Percentiles rank a stretch among this genome's conserved stretches.
These are phyloP conservation scores for Syncerus caffer DNA, from an alignment of 2,797 vertebrate genomes.

Conservation along the genomic window DNA sequence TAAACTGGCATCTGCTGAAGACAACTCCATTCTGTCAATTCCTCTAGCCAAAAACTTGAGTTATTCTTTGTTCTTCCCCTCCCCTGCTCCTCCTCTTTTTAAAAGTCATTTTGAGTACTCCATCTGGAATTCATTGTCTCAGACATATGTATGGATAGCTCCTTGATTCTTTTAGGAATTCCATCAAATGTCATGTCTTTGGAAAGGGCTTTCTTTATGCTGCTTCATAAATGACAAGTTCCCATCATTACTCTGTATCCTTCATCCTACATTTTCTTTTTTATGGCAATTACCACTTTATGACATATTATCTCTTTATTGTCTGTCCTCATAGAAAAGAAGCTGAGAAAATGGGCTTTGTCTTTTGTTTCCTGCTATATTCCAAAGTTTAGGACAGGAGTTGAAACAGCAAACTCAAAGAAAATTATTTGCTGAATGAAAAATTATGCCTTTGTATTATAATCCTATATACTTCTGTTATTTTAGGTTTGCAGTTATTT, in stretches of 20 bases:
- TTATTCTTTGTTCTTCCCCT: not conserved
- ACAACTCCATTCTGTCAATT: not conserved
- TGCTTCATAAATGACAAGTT: not conserved
- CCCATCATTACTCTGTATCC: not conserved
- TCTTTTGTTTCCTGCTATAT: not conserved
- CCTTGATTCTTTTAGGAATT: not conserved
- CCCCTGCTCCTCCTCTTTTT: not conserved
- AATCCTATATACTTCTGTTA: not conserved
- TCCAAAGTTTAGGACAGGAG: not conserved
- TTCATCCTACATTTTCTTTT: not conserved
- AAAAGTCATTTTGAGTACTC: not conserved
- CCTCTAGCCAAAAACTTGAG: not conserved
- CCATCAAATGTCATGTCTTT: not conserved
- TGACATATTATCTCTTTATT: not conserved
- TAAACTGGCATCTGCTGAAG: not conserved
- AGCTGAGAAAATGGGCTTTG: not conserved
- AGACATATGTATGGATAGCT: not conserved
- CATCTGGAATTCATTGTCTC: not conserved
- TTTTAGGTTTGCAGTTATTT: not conserved
- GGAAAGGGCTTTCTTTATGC: not conserved
- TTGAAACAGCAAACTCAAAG: not conserved
- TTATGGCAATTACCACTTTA: not conserved
- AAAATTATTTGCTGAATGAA: not conserved
- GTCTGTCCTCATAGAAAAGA: not conserved
- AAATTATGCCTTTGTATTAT: not conserved